Base-by-base conservation (phyloP, 2,113 vertebrate genomes). In the Proterorhinus semilunaris region DNA sequence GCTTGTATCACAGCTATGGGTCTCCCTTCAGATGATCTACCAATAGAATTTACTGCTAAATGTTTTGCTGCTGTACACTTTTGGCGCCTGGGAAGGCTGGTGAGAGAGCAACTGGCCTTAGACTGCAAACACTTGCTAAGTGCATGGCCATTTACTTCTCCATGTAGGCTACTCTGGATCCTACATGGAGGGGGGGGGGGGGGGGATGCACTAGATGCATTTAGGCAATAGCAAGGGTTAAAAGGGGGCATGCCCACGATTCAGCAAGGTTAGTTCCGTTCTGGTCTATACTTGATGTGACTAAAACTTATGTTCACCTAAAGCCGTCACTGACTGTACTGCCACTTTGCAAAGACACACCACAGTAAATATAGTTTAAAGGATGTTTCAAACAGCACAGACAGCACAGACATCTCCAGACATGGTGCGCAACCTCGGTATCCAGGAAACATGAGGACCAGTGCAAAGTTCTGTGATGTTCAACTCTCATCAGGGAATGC, bases 11-110 rank as follows among this genome's bases (percentile, higher is more conserved):
- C 70, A 72, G 82, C 81, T 67, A 71, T 77, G 71, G 72, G 75
- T 78, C 83, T 74, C 74, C 76, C 61, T 78, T 83, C 78, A 81
- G 82, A 79, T 83, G 72, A 79, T 87, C 73, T 64, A 73, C 74
- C 73, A 66, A 69, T 59, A 53, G 54, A 85, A 82, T 82, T 74
- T 64, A 84, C 72, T 55, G 59, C 78, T 64, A 83, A 82, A 82
- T 85, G 65, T 80, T 80, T 57, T 69, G 76, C 47, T 36, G 15
- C 50, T 50, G 16, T 51, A 68, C 78, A 75, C 57, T 72, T 79
- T 46, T 21, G 62, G 57, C 62, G 74, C 70, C 81, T 66, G 79
- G 63, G 76, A 76, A 75, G 50, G 27, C 58, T 64, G 82, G 82
- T 83, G 81, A 83, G 72, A 83, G 84, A 83, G 78, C 64, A 75